Evolutionary conservation across 1,140 invertebrate genomes (phyloP).

Genomic region (Lucilia sericata): DNA sequence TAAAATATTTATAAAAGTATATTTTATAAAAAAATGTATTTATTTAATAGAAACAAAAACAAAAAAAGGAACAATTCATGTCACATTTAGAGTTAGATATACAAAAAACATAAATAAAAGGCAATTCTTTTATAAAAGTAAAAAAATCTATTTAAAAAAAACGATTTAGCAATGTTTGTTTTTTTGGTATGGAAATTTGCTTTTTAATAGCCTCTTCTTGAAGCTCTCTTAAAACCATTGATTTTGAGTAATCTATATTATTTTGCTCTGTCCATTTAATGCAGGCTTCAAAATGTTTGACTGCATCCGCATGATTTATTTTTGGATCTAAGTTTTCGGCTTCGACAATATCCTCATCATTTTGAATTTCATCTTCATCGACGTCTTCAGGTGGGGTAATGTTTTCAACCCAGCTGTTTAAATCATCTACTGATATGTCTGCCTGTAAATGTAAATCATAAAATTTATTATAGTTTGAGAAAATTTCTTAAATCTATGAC

Average conservation of each 20-base stretch:
- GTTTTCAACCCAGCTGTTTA: not conserved
- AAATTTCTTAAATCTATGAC: not conserved
- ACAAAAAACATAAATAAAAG: not conserved
- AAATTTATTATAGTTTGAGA: not conserved
- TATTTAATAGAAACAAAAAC: not conserved
- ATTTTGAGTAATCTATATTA: conserved; percentile 8
- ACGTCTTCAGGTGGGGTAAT: not conserved
- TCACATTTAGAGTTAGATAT: not conserved
- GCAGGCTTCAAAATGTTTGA: not conserved
- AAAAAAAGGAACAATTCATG: not conserved
- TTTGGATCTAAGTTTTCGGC: not conserved
- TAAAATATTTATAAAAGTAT: not conserved
- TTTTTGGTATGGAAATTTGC: not conserved
- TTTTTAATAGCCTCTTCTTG: conserved; percentile 22
- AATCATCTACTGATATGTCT: not conserved
- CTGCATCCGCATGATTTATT: conserved; percentile 4
- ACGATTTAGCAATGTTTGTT: conserved; percentile 19
- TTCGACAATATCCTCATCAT: not conserved
- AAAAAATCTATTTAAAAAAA: conserved; percentile 10
- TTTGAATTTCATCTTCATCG: not conserved
- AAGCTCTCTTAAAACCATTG: conserved; percentile 19
- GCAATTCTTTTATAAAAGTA: too few species aligned
- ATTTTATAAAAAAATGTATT: not conserved
- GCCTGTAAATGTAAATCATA: not conserved
- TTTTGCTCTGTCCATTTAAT: conserved; percentile 27